Percentiles rank a stretch among this genome's conserved stretches.
These are phyloP conservation scores for Umimayanthus kanabou DNA, from an alignment of 92 coral and sea anemone genomes.

Conservation along the genomic window DNA sequence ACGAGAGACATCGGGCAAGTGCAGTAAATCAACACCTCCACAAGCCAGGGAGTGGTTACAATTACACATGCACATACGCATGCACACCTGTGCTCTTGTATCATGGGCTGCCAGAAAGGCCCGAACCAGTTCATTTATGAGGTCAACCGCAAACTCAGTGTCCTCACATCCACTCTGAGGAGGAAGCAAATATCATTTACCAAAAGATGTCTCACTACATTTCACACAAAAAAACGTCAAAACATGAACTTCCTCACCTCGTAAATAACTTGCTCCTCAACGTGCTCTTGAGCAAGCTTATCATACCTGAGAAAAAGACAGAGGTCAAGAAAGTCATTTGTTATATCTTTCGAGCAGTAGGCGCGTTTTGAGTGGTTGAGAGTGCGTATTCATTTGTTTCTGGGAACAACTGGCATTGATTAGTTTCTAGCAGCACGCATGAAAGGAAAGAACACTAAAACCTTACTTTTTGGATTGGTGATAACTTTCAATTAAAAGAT, in stretches of 20 bases:
- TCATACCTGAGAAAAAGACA: slow-evolving; percentile 64
- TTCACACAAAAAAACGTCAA: background rate
- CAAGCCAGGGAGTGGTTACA: too few species aligned
- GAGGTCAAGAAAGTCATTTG: background rate
- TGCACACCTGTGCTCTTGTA: slow-evolving; percentile 40
- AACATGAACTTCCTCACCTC: slow-evolving; percentile 58
- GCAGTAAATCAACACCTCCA: too few species aligned
- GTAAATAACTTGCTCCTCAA: slow-evolving; percentile 85
- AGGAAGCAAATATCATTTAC: background rate
- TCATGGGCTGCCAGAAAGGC: slow-evolving; percentile 97
- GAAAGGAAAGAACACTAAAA: too few species aligned
- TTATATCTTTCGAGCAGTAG: too few species aligned
- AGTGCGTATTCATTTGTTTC: too few species aligned
- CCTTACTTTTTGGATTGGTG: too few species aligned
- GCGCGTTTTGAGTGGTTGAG: too few species aligned
- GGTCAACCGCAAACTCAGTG: slow-evolving; percentile 84
- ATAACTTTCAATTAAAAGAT: too few species aligned
- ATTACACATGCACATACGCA: background rate
- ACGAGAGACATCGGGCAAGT: too few species aligned
- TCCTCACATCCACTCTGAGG: slow-evolving; percentile 91
- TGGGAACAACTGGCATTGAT: too few species aligned
- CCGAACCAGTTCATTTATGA: slow-evolving; percentile 83
- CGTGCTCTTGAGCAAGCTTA: slow-evolving; percentile 81
- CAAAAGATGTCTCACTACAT: background rate
- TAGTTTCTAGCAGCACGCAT: too few species aligned